phyloP scores from a whole-genome alignment of 2,888 invertebrate genomes.

The Bellardia bayeri region DNA sequence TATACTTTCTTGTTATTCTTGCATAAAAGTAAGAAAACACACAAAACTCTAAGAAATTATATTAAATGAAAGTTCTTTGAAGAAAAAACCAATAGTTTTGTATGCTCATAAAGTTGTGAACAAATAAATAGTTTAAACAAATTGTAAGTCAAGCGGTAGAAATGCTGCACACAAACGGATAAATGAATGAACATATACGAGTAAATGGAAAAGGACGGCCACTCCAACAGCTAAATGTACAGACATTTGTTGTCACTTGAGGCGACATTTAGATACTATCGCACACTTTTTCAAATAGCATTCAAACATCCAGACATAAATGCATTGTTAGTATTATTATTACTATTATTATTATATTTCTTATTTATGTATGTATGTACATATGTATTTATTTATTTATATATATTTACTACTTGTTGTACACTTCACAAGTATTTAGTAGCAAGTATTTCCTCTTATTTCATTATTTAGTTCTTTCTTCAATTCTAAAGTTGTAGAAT shows the following conservation, averaged over 20 bases:
- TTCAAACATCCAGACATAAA: slow-evolving; percentile 34
- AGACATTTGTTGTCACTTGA: slow-evolving; percentile 57
- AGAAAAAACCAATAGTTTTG: background rate
- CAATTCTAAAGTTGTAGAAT: background rate
- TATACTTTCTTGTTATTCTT: no score
- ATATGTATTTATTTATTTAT: slow-evolving; percentile 20
- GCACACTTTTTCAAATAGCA: background rate
- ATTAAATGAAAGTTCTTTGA: slow-evolving; percentile 64
- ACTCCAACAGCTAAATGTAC: background rate
- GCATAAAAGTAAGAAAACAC: background rate
- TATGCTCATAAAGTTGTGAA: slow-evolving; percentile 33
- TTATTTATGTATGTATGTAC: no score
- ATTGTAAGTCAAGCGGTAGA: slow-evolving; percentile 50
- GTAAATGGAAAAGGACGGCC: background rate
- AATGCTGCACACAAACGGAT: background rate
- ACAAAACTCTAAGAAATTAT: background rate
- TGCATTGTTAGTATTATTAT: slow-evolving; percentile 20
- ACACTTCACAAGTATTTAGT: slow-evolving; percentile 53
- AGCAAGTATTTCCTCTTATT: slow-evolving; percentile 7
- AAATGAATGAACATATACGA: background rate
- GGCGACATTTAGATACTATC: slow-evolving; percentile 50
- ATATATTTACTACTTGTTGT: slow-evolving; percentile 48
- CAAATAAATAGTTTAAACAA: slow-evolving; percentile 56
- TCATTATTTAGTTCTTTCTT: slow-evolving; percentile 16
- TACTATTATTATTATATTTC: slow-evolving; percentile 18